phyloP scores from a whole-genome alignment of 1,140 invertebrate genomes.

The Cataglyphis hispanica region DNA sequence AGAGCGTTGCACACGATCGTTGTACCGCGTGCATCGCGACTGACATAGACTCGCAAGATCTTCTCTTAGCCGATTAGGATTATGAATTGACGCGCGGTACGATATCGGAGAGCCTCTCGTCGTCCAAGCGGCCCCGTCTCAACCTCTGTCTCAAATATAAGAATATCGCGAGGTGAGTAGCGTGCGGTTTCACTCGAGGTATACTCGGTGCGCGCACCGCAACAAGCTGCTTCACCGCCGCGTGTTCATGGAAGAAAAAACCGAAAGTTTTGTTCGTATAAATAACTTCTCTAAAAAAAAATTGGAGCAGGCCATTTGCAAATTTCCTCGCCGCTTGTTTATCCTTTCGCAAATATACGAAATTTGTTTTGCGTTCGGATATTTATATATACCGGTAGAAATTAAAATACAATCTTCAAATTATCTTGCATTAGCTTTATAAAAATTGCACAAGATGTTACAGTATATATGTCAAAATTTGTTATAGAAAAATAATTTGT shows the following conservation, averaged over 20 bases:
- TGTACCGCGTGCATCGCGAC: slow-evolving; percentile 8
- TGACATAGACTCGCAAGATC: background rate
- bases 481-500: background rate
- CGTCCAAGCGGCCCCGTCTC: slow-evolving; percentile 36
- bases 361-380: background rate
- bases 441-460: background rate
- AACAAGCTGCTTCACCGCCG: slow-evolving; percentile 52
- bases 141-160: slow-evolving; percentile 47
- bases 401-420: background rate
- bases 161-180: slow-evolving; percentile 67
- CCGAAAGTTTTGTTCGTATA: slow-evolving; percentile 10
- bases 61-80: slow-evolving; percentile 38
- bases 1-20: slow-evolving; percentile 51
- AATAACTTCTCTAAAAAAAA: background rate
- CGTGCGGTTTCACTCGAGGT: slow-evolving; percentile 69
- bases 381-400: slow-evolving; percentile 5
- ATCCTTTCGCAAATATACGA: background rate
- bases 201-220: slow-evolving; percentile 64
- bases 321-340: background rate
- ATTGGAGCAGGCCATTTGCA: background rate
- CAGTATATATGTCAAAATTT: background rate
- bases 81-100: slow-evolving; percentile 70
- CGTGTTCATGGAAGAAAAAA: background rate
- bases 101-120: slow-evolving; percentile 34
- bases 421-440: slow-evolving; percentile 28